A percentile compares a stretch with the other conserved stretches of the same genome.
Evolutionary conservation across 2,113 vertebrate species (phyloP).

Genomic region (Xenotilapia longispinis): DNA sequence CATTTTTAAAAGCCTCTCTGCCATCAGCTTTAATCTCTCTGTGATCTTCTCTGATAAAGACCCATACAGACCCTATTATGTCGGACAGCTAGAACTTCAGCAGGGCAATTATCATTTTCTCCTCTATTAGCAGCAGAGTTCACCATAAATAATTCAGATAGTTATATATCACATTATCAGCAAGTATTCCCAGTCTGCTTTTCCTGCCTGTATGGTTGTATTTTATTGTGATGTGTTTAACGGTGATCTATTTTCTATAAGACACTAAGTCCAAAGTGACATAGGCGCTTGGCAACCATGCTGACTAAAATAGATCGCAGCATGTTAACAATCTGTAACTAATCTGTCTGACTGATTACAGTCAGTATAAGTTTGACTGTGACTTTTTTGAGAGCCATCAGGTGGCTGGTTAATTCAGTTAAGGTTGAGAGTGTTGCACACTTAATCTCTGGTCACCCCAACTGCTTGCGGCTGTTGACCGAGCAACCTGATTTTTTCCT

Average conservation of each 20-base stretch:
- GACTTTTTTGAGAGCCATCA: neutral
- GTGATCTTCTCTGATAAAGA: neutral
- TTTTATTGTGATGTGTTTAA: neutral
- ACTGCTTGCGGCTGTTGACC: accelerated
- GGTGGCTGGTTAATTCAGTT: neutral
- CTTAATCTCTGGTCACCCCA: neutral
- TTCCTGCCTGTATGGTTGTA: neutral
- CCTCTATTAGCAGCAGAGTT: neutral
- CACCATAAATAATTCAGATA: neutral
- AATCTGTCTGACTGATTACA: neutral
- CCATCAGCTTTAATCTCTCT: neutral
- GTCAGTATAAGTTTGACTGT: neutral
- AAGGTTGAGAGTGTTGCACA: neutral
- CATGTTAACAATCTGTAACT: neutral
- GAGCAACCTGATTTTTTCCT: neutral
- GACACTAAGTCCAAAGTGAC: neutral
- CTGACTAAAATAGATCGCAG: neutral
- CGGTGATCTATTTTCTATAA: neutral
- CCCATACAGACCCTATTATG: neutral
- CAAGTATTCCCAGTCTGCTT: neutral
- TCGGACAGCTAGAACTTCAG: neutral
- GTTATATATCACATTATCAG: neutral
- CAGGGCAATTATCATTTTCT: neutral
- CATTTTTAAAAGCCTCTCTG: neutral
- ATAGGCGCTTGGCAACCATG: neutral